Evolutionary conservation across 2,888 invertebrate species (phyloP).

Genomic region (Bellardia pandia): DNA sequence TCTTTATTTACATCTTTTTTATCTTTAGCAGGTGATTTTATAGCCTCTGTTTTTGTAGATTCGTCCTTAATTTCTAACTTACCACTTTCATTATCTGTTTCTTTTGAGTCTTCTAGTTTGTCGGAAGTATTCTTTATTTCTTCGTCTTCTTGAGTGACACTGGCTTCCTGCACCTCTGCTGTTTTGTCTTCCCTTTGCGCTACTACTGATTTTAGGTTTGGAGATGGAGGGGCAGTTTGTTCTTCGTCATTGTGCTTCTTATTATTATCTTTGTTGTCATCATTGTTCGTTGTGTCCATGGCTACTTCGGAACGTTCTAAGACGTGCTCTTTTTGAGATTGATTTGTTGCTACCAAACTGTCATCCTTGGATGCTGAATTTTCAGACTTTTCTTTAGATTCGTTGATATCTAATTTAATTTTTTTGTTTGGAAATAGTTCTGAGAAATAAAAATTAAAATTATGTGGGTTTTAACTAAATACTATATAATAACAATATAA

Average conservation of each 20-base stretch:
- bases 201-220: constrained; percentile 36
- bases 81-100: constrained; percentile 29
- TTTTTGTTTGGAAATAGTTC: constrained; percentile 79
- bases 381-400: constrained; percentile 74
- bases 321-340: constrained; percentile 22
- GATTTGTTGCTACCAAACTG: constrained; percentile 51
- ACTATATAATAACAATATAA: no score
- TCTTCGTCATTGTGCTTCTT: constrained; percentile 29
- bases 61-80: constrained; percentile 67
- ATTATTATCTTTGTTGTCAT: constrained; percentile 58
- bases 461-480: not conserved
- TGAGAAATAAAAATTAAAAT: constrained; percentile 56
- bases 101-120: constrained; percentile 61
- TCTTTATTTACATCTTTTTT: constrained; percentile 73
- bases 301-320: constrained; percentile 46
- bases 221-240: constrained; percentile 11
- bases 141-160: constrained; percentile 74
- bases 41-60: constrained; percentile 59
- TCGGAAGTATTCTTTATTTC: constrained; percentile 59
- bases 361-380: constrained; percentile 67
- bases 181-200: constrained; percentile 25
- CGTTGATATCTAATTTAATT: constrained; percentile 76
- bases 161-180: constrained; percentile 8
- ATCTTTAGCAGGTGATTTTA: constrained; percentile 49
- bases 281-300: constrained; percentile 44